Evolutionary conservation across 2,113 vertebrate genomes (phyloP), one percentile per base, ranked within the genome.

Genomic region (Carettochelys insculpta): DNA sequence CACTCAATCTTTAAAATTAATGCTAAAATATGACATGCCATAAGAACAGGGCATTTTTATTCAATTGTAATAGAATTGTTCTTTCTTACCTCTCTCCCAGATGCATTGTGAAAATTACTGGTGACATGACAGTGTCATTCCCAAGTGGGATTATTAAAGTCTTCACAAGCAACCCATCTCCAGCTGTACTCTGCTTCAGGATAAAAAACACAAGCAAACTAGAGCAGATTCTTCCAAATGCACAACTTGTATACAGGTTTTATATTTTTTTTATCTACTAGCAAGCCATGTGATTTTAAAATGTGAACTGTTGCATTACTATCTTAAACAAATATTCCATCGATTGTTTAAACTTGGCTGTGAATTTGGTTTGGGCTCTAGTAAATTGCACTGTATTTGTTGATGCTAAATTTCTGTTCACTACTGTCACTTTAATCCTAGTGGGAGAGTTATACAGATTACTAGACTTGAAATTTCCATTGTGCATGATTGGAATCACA

Each of bases 81-180:
- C 29, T 82, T 93, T 91, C 48, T 82, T 82, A 91, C 52, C 75
- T 95, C 11, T 95, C 73, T 94, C 89, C 80, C 75, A 97, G 99
- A 96, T 99, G 99, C 94, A 99, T 99, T 94, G 99, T 99, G 96
- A 99, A 99, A 98, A 99, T 99, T 91, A 99, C 99, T 77, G 99
- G 99, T 87, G 99, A 99, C 89, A 98, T 99, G 99, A 99, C 99
- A 5, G 88, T 99, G 73, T 99, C 99, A 11, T 99, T 99, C 97
- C 99, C 99, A 89, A 98, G 98, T 90, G 99, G 99, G 84, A 98
- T 99, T 97, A 99, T 99, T 97, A 99, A 99, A 97, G 98, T 99
- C 85, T 99, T 99, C 95, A 99, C 98, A 84, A 97, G 96, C 96
- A 99, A 99, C 97, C 99, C 99, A 25, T 98, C 98, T 89, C 99